Base-by-base conservation (phyloP, 2,797 vertebrate species). In the Chiloscyllium punctatum region DNA sequence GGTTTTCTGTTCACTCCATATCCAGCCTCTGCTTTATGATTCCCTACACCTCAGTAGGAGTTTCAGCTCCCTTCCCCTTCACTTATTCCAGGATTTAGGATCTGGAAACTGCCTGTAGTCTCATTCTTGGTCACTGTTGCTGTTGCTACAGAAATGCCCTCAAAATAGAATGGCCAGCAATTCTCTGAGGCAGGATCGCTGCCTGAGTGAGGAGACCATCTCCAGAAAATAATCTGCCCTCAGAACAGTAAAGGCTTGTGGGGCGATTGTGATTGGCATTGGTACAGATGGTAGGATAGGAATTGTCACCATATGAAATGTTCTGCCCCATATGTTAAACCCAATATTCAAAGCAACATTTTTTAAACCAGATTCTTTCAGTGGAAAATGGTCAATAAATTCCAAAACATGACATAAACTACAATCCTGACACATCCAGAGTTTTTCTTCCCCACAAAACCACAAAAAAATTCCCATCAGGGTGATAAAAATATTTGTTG, bases 391-490 rank as follows among this genome's bases (percentile, higher is more conserved):
- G 48, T 53, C 86, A 57, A 30, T 88, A 88, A 88, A 57, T 88
- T 57, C 86, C 86, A 88, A 88, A 57, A 33, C 23, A 88, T 57
- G 86, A 88, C 53, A 88, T 53, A 88, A 84, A 84, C 82, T 84
- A 84, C 18, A 42, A 84, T 84, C 42, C 30, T 53, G 51, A 53
- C 86, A 53, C 27, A 84, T 84, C 79, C 25, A 57, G 51, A 88
- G 11, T 0, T 88, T 88, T 88, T 33, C 86, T 88, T 88, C 57
- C 27, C 48, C 13, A 88, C 25, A 88, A 27, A 57, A 88, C 27
- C 86, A 51, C 53, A 51, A 88, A 88, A 57, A 88, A 57, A 57
- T 88, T 88, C 86, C 86, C 86, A 57, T 88, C 53, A 88, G 86
- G 51, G 51, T 57, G 53, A 88, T 88, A 88, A 57, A 88, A 88